Evolutionary conservation across 2,113 vertebrate genomes (phyloP).

Genomic region (Hydrolagus affinis): DNA sequence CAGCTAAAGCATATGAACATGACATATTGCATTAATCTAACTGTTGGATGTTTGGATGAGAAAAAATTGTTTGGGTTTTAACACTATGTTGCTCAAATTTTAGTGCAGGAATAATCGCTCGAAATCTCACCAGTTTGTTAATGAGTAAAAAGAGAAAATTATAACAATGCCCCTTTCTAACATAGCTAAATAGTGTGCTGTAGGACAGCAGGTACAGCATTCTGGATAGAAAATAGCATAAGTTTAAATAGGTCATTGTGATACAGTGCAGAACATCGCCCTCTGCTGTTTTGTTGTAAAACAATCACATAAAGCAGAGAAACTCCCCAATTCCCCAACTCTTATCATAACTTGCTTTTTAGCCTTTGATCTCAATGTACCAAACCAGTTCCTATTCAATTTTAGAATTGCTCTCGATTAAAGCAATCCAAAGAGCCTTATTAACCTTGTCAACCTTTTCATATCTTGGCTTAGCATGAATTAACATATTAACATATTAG

Average conservation of each 20-base stretch:
- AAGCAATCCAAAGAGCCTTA: neutral
- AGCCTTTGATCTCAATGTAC: too few relatives aligned
- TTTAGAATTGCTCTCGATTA: neutral
- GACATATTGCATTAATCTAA: neutral
- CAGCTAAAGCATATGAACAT: neutral
- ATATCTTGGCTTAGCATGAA: neutral
- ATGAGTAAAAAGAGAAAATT: neutral
- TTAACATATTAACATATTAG: neutral
- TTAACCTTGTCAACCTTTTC: neutral
- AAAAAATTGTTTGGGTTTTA: neutral
- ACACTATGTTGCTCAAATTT: neutral
- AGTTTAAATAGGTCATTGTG: constrained; percentile 3
- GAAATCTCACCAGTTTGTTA: neutral
- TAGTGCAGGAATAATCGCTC: neutral
- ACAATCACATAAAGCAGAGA: neutral
- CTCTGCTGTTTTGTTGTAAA: neutral
- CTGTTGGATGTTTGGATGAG: neutral
- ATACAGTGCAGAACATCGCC: constrained; percentile 19
- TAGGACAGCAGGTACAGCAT: neutral
- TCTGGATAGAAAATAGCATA: constrained; percentile 1
- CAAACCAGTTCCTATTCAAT: too few relatives aligned
- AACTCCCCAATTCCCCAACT: too few relatives aligned
- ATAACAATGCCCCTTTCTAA: neutral
- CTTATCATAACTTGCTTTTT: too few relatives aligned
- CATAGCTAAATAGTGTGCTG: neutral